Evolutionary conservation across 2,888 invertebrate genomes (phyloP), one percentile per base, ranked within the genome.

Genomic region (Cheilosia vernalis): DNA sequence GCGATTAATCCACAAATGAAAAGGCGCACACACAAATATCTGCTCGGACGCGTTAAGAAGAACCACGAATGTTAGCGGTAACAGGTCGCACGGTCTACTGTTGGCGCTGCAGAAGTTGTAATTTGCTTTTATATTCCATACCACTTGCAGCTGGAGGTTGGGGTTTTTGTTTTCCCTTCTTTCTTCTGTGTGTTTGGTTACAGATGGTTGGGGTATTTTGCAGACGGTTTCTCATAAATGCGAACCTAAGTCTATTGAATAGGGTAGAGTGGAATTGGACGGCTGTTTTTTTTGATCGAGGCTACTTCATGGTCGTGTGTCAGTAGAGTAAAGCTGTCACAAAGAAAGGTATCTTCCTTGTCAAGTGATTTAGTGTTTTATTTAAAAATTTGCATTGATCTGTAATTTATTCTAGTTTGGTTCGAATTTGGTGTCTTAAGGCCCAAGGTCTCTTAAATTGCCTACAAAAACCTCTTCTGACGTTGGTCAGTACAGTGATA

Each of bases 71-170:
- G 51, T 33, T 37, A 33, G 33, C 51, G n/a, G 76, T 70, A 87
- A 82, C 82, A 84, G 85, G 73, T 89, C 90, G 88, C 89, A 89
- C 89, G 89, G 88, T 89, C 89, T 88, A 92, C 91, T 92, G 90
- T 89, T 89, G 88, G 87, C 88, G 89, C 88, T 89, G 90, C 90
- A 87, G 89, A 88, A 87, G 87, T 74, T 81, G 89, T 88, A 88
- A 88, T 89, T 88, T 88, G 91, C 90, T 92, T 92, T 90, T 92
- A 92, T 92, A 91, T 88, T 83, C 84, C 84, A 58, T 67, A 19
- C 76, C 85, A 81, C 85, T 72, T 81, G 67, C 70, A 81, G 13
- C 15, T 63, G 55, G 51, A 49, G 70, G 47, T 56, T 76, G 47
- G 40, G 37, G 49, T 61, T 58, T 21, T 33, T 7, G 51, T 47